Evolutionary conservation across 2,113 vertebrate species (phyloP).

Genomic region (Vulpes vulpes): DNA sequence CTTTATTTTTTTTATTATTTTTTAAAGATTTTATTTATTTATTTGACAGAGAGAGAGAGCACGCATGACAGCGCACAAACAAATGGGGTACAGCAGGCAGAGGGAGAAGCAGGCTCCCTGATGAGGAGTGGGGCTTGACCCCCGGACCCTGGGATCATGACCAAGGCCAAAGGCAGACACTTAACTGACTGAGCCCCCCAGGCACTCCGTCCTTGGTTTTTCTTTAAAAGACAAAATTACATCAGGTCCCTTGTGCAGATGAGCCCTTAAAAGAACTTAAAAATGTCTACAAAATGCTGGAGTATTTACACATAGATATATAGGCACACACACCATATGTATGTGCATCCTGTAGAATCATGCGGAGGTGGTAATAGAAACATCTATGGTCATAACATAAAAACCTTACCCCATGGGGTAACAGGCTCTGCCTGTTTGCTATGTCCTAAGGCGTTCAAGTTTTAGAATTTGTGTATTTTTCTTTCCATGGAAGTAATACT

Average conservation of each 20-base stretch:
- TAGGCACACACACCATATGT: not conserved
- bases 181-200: too few species aligned
- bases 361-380: not conserved
- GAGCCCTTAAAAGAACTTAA: not conserved
- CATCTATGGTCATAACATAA: not conserved
- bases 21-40: too few species aligned
- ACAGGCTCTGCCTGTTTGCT: not conserved
- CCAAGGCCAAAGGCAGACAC: too few species aligned
- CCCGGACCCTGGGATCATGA: too few species aligned
- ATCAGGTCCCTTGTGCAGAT: not conserved
- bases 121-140: too few species aligned
- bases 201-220: not conserved
- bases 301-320: not conserved
- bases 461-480: not conserved
- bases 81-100: too few species aligned
- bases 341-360: not conserved
- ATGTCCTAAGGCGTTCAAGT: not conserved
- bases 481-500: not conserved
- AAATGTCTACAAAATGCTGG: not conserved
- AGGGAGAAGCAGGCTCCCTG: too few species aligned
- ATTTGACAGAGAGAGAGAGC: too few species aligned
- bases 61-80: too few species aligned
- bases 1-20: too few species aligned
- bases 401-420: not conserved
- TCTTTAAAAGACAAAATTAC: not conserved